These are phyloP conservation scores for Drosophila birchii DNA, from an alignment of 2,888 invertebrate species.

Conservation along the genomic window DNA sequence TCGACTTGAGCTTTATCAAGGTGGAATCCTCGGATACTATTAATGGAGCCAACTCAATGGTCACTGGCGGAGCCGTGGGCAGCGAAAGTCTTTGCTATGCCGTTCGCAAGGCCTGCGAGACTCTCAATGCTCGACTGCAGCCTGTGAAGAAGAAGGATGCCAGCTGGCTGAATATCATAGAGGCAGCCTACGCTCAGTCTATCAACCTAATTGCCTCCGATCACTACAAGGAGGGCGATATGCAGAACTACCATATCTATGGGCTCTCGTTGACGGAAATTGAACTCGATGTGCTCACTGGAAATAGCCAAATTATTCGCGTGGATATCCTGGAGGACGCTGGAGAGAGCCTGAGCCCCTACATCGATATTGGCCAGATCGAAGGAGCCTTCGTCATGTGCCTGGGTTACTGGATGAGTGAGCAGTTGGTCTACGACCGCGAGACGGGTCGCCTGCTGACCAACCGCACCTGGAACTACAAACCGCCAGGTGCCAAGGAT, in stretches of 20 bases:
- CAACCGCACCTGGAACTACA: slow-evolving; percentile 92
- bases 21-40: slow-evolving; percentile 88
- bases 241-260: slow-evolving; percentile 88
- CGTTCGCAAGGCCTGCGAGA: slow-evolving; percentile 88
- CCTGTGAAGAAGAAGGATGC: slow-evolving; percentile 86
- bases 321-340: slow-evolving; percentile 91
- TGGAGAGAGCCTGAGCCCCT: slow-evolving; percentile 90
- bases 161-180: slow-evolving; percentile 86
- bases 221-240: slow-evolving; percentile 86
- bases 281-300: slow-evolving; percentile 92
- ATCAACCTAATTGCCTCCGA: slow-evolving; percentile 88
- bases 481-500: slow-evolving; percentile 91
- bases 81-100: slow-evolving; percentile 89
- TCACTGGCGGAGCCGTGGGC: slow-evolving; percentile 89
- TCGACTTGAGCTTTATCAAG: slow-evolving; percentile 87
- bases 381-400: slow-evolving; percentile 93
- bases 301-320: slow-evolving; percentile 88
- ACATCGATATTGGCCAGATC: slow-evolving; percentile 90
- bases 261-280: slow-evolving; percentile 89
- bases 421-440: slow-evolving; percentile 88
- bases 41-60: slow-evolving; percentile 88
- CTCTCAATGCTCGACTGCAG: slow-evolving; percentile 87
- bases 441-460: slow-evolving; percentile 89
- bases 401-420: slow-evolving; percentile 90
- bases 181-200: slow-evolving; percentile 49